Evolutionary conservation across 2,888 invertebrate genomes (phyloP).

Genomic region (Idaea biselata): DNA sequence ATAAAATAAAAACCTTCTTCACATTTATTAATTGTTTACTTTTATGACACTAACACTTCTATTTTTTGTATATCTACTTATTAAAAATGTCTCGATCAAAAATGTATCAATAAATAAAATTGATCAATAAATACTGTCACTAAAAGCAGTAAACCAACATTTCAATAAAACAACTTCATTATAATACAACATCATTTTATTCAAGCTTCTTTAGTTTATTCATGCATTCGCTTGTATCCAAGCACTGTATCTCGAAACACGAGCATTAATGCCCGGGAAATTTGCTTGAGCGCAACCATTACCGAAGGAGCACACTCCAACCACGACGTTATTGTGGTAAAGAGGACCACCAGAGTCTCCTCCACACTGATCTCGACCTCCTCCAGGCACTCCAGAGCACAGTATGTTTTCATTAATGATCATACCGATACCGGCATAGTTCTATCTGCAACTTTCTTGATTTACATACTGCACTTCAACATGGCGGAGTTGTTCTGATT

Average conservation of each 20-base stretch:
- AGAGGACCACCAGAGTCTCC: conserved; percentile 14
- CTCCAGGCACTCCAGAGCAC: conserved; percentile 50
- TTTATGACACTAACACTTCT: too few species aligned
- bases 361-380: conserved; percentile 49
- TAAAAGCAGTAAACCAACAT: too few species aligned
- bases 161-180: not conserved
- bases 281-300: conserved; percentile 31
- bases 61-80: too few species aligned
- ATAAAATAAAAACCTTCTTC: too few species aligned
- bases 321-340: conserved; percentile 34
- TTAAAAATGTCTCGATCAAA: too few species aligned
- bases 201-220: conserved; percentile 6
- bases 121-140: too few species aligned
- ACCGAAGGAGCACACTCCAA: conserved; percentile 48
- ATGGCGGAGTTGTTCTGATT: too few species aligned
- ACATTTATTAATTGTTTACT: too few species aligned
- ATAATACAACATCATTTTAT: not conserved
- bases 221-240: conserved; percentile 47
- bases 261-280: conserved; percentile 45
- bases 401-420: conserved; percentile 49
- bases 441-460: conserved; percentile 35
- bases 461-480: conserved; percentile 30
- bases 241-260: conserved; percentile 37
- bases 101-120: too few species aligned
- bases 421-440: conserved; percentile 32